Percentiles rank a stretch among this genome's conserved stretches.
phyloP scores from a whole-genome alignment of 2,888 invertebrate species.

The Nomada ferruginata region DNA sequence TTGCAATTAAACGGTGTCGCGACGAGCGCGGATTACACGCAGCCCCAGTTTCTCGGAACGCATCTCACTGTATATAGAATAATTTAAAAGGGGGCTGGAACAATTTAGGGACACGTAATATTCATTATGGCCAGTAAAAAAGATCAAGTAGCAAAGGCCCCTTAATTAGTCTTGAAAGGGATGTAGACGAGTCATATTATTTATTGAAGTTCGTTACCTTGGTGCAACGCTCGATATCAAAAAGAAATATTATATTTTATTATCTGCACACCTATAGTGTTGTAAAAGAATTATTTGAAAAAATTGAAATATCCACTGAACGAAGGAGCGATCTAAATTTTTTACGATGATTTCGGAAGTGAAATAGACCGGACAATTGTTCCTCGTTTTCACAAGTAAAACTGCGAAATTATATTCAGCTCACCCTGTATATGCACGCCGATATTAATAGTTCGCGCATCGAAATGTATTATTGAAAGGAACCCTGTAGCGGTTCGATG shows the following conservation, averaged over 20 bases:
- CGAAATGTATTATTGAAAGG: slow-evolving; percentile 12
- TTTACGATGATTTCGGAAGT: no score
- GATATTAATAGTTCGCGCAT: slow-evolving; percentile 1
- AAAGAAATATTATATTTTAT: no score
- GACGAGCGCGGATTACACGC: slow-evolving; percentile 58
- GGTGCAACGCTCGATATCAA: no score
- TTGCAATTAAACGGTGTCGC: slow-evolving; percentile 64
- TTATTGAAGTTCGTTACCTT: neutral
- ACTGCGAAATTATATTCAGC: neutral
- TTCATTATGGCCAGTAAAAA: slow-evolving; percentile 2
- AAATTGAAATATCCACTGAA: no score
- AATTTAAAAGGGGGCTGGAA: slow-evolving; percentile 12
- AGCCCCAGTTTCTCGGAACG: slow-evolving; percentile 53
- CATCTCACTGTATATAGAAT: neutral
- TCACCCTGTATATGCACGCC: neutral
- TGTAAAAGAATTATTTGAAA: no score
- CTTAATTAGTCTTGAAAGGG: slow-evolving; percentile 4
- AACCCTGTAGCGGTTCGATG: neutral
- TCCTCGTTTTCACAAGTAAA: no score
- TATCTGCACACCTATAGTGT: no score
- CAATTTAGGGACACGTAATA: slow-evolving; percentile 3
- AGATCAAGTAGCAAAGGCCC: slow-evolving; percentile 9
- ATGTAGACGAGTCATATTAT: neutral
- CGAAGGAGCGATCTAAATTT: no score
- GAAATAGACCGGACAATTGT: no score